These are phyloP conservation scores for Epistrophe grossulariae DNA, from an alignment of 2,888 invertebrate genomes.

Conservation along the genomic window DNA sequence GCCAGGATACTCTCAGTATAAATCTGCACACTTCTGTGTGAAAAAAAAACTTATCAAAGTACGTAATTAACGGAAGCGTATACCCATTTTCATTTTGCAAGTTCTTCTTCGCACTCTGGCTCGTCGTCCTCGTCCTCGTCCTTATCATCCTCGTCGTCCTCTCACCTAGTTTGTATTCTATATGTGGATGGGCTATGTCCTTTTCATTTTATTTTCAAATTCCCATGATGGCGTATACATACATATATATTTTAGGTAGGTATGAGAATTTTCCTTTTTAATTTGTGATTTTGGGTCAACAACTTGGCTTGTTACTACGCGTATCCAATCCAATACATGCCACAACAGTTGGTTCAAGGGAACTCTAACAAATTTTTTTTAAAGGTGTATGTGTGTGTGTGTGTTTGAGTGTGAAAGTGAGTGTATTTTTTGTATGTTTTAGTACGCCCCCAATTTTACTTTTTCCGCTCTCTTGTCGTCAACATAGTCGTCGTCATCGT, in stretches of 20 bases:
- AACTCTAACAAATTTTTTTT: slow-evolving; percentile 42
- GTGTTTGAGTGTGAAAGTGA: background rate
- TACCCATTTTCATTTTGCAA: slow-evolving; percentile 39
- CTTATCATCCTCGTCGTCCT: slow-evolving; percentile 31
- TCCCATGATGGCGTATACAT: slow-evolving; percentile 12
- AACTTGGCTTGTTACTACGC: slow-evolving; percentile 73
- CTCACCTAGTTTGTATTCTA: slow-evolving; percentile 50
- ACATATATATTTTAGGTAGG: too few species aligned
- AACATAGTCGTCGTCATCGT: background rate
- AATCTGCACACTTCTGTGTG: slow-evolving; percentile 42
- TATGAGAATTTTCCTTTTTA: slow-evolving; percentile 54
- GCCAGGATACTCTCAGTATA: slow-evolving; percentile 29
- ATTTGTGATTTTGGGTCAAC: slow-evolving; percentile 76
- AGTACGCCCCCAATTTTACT: slow-evolving; percentile 57
- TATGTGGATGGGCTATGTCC: slow-evolving; percentile 34
- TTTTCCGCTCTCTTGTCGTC: slow-evolving; percentile 29
- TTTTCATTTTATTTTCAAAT: slow-evolving; percentile 34
- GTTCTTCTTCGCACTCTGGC: background rate
- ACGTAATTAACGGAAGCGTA: slow-evolving; percentile 72
- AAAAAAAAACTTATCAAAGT: slow-evolving; percentile 54
- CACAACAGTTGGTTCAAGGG: slow-evolving; percentile 74
- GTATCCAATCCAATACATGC: slow-evolving; percentile 58
- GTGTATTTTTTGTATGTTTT: slow-evolving; percentile 15
- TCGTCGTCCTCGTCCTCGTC: slow-evolving; percentile 19
- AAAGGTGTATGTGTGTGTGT: slow-evolving; percentile 2